These are phyloP conservation scores for Procavia capensis DNA, from an alignment of 2,113 vertebrate genomes.

Conservation along the genomic window DNA sequence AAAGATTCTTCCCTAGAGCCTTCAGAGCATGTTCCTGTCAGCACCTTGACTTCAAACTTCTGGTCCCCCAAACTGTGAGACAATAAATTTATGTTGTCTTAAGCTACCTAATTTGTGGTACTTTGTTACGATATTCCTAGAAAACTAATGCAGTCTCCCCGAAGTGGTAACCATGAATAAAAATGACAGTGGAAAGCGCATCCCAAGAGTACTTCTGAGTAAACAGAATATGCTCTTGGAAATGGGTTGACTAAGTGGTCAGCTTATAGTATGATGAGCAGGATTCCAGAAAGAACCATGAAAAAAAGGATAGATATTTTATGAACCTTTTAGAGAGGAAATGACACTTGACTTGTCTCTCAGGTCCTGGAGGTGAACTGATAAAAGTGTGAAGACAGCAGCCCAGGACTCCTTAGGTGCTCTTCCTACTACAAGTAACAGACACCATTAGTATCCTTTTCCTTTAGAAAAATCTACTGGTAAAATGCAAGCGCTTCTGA, in stretches of 20 bases:
- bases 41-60: background rate
- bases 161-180: slow-evolving; percentile 21
- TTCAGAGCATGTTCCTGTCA: background rate
- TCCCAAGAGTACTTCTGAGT: background rate
- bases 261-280: slow-evolving; percentile 9
- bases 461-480: background rate
- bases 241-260: slow-evolving; percentile 29
- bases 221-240: background rate
- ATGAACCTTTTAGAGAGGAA: background rate
- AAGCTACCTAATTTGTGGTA: background rate
- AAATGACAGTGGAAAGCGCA: background rate
- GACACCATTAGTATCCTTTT: background rate
- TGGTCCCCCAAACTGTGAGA: background rate
- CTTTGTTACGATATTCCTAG: background rate
- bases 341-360: slow-evolving; percentile 27
- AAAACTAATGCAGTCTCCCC: background rate
- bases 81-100: background rate
- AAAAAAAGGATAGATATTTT: background rate
- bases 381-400: background rate
- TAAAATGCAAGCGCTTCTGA: slow-evolving; percentile 31
- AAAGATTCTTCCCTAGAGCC: background rate
- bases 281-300: slow-evolving; percentile 13
- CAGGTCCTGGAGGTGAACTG: background rate
- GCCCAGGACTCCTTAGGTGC: background rate
- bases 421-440: slow-evolving; percentile 21